Evolutionary conservation across 2,888 invertebrate genomes (phyloP), one percentile per base, ranked within the genome.

Genomic region (Ophraella communa): DNA sequence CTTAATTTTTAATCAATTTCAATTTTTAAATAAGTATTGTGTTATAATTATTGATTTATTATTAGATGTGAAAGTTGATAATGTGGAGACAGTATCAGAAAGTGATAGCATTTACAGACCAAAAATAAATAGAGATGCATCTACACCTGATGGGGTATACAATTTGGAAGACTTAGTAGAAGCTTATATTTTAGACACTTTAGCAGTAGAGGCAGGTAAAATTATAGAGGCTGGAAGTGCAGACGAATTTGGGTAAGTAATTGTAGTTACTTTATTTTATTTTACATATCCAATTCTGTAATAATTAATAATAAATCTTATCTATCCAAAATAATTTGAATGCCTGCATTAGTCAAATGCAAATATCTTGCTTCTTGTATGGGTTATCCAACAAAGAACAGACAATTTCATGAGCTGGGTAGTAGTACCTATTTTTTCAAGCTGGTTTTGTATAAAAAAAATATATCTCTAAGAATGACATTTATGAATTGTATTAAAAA

Each of bases 61-160:
- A 62, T 27, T 45, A 77, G 77, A 66, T 45, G 62, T 74, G 20
- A 67, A 67, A 33, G 44, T 69, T 1, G 65, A 62, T 14, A 23
- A 54, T 3, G 35, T 42, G 3, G 52, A 44, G n/a, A 42, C 52
- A 20, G 39, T 65, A 20, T n/a, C 62, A 39, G 82, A 85, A 66
- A 74, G 69, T 59, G 74, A 74, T 23, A 76, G 71, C 55, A 80
- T 81, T 33, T 87, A 87, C 65, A 78, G 84, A 70, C 87, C 87
- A 1, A 78, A 82, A 0, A 86, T 87, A 8, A 82, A 87, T 67
- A 77, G 85, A 69, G 75, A 82, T 3, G 87, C 87, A 0, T 75
- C 75, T 1, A 79, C 71, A 45, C 77, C 82, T 0, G 82, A 84
- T 60, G 79, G 85, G 30, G 84, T 87, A 0, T 88, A 87, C 61